Conservation (phyloP, 2,888 invertebrate species). For the Drosophila robusta region DNA sequence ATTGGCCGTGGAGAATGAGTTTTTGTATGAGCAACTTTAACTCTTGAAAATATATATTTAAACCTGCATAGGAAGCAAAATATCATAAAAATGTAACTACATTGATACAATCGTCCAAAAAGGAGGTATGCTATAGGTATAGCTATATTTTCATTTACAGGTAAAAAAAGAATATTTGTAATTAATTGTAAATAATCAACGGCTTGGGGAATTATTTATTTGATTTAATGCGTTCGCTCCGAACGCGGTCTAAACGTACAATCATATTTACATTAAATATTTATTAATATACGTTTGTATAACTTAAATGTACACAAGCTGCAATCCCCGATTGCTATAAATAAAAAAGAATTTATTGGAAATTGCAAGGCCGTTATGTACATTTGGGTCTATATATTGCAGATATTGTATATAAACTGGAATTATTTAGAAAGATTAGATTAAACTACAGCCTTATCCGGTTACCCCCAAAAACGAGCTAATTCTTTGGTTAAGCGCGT, state of each 20-base stretch:
- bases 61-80: no score
- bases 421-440: constrained; percentile 49
- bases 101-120: no score
- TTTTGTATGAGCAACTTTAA: no score
- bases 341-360: constrained; percentile 21
- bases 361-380: constrained; percentile 30
- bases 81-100: no score
- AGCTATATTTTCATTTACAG: no score
- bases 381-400: constrained; percentile 17
- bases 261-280: constrained; percentile 46
- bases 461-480: constrained; percentile 18
- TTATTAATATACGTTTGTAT: constrained; percentile 10
- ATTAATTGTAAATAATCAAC: neutral
- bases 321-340: constrained; percentile 8
- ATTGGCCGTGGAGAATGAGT: no score
- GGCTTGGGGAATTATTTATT: constrained; percentile 20
- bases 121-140: no score
- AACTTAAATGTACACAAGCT: constrained; percentile 17
- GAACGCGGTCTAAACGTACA: constrained; percentile 5
- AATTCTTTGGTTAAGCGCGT: constrained; percentile 53
- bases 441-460: constrained; percentile 45
- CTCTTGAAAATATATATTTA: no score
- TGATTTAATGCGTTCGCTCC: constrained; percentile 9
- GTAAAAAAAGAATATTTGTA: neutral
- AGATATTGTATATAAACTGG: constrained; percentile 39